Percentiles rank a stretch among this genome's conserved stretches.
Conservation (phyloP, 1,140 invertebrate genomes). For the Drosophila nigrodunni region DNA sequence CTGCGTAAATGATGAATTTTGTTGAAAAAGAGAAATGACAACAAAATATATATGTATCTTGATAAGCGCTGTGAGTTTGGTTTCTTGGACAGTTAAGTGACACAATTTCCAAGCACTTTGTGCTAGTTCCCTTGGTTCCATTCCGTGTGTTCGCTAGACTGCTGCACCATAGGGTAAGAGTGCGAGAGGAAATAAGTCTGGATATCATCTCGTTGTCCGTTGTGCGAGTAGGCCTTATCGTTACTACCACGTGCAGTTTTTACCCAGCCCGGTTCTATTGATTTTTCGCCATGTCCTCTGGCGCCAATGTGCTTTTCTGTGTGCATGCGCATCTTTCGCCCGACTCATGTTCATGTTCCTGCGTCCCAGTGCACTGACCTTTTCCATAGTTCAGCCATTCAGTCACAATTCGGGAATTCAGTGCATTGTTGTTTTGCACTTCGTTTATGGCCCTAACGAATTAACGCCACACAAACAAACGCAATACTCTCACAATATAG, state of each 20-base stretch:
- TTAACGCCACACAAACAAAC: slow-evolving; percentile 70
- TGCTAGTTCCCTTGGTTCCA: slow-evolving; percentile 12
- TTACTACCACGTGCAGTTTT: slow-evolving; percentile 39
- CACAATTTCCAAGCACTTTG: slow-evolving; percentile 58
- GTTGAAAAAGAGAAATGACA: slow-evolving; percentile 1
- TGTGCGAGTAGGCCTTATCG: background rate
- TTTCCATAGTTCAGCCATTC: slow-evolving; percentile 56
- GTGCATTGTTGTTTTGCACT: slow-evolving; percentile 28
- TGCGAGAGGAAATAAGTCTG: background rate
- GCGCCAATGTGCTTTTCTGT: slow-evolving; percentile 34
- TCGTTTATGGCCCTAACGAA: slow-evolving; percentile 63
- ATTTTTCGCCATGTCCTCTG: slow-evolving; percentile 69
- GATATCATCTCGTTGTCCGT: background rate
- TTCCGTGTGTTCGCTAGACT: background rate
- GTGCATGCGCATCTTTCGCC: slow-evolving; percentile 71
- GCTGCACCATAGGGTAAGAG: background rate
- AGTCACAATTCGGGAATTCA: slow-evolving; percentile 36
- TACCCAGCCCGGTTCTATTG: slow-evolving; percentile 62
- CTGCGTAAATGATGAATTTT: slow-evolving; percentile 2
- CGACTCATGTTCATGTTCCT: slow-evolving; percentile 1
- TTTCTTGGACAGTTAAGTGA: slow-evolving; percentile 70
- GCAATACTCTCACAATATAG: slow-evolving; percentile 62
- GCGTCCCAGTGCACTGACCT: slow-evolving; percentile 72
- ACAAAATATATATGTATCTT: slow-evolving; percentile 17
- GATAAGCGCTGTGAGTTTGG: slow-evolving; percentile 42